A percentile compares a stretch with the other conserved stretches of the same genome.
Evolutionary conservation across 2,797 vertebrate genomes (phyloP).

Genomic region (Gambelia wislizenii): DNA sequence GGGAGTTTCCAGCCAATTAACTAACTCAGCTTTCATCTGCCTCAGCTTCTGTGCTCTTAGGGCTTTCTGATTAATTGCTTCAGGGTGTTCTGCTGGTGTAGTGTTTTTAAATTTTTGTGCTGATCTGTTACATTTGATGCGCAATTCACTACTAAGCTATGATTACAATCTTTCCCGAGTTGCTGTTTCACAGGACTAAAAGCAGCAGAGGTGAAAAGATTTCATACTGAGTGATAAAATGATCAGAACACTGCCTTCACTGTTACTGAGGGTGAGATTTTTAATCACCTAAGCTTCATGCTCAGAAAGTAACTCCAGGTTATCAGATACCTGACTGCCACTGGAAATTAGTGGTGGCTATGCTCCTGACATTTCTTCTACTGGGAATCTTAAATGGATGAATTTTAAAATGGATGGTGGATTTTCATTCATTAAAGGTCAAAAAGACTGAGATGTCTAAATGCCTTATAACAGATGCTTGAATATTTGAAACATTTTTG

Average conservation of each 20-base stretch:
- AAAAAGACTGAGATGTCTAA: background rate
- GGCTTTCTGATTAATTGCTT: slow-evolving; percentile 39
- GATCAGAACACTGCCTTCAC: background rate
- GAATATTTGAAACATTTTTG: background rate
- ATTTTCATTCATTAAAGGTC: slow-evolving; percentile 16
- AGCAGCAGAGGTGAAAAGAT: background rate
- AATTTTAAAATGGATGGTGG: background rate
- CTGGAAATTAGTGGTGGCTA: background rate
- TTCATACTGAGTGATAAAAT: slow-evolving; percentile 7
- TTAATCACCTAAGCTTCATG: slow-evolving; percentile 8
- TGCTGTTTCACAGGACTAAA: background rate
- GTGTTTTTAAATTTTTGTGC: slow-evolving; percentile 27
- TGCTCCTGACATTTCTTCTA: slow-evolving; percentile 1
- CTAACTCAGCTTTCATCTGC: slow-evolving; percentile 33
- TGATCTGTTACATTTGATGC: slow-evolving; percentile 27
- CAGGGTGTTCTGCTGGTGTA: slow-evolving; percentile 25
- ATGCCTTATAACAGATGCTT: background rate
- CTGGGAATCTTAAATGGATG: background rate
- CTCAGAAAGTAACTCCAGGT: background rate
- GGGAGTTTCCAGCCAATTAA: slow-evolving; percentile 30
- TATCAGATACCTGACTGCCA: background rate
- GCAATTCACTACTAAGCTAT: slow-evolving; percentile 4
- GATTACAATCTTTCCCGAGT: slow-evolving; percentile 4
- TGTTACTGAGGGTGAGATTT: background rate
- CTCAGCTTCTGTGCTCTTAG: slow-evolving; percentile 26